A percentile compares a stretch with the other conserved stretches of the same genome.
Evolutionary conservation across 2,797 vertebrate species (phyloP).

Genomic region (Pyrocephalus nanus): DNA sequence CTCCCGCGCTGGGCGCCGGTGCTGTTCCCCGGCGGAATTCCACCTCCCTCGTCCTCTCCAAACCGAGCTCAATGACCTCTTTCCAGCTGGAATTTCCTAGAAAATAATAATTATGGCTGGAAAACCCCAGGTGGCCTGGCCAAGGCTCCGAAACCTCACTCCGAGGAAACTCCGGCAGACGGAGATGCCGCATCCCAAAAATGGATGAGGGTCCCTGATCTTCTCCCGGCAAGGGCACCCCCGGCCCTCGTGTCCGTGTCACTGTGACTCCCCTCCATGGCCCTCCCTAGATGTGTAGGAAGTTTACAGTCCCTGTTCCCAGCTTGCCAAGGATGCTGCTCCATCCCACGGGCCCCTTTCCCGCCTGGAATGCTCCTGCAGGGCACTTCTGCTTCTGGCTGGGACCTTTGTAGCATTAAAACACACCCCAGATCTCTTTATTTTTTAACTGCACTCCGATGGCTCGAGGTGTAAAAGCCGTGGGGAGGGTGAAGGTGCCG

Average conservation of each 20-base stretch:
- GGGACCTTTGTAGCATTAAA: not conserved
- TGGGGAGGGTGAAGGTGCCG: not conserved
- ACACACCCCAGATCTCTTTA: not conserved
- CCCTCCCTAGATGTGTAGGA: constrained; percentile 45
- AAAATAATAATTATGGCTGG: not conserved
- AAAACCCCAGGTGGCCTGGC: not conserved
- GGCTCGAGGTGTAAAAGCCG: not conserved
- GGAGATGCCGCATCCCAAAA: not conserved
- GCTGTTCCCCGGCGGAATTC: accelerated
- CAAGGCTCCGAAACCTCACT: not conserved
- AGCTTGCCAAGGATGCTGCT: not conserved
- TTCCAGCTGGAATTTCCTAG: constrained; percentile 27
- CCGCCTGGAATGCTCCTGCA: not conserved
- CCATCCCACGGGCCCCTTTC: not conserved
- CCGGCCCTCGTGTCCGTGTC: not conserved
- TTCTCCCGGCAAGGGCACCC: not conserved
- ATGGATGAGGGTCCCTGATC: not conserved
- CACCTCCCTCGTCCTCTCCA: not conserved
- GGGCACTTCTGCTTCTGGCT: not conserved
- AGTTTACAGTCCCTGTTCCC: not conserved
- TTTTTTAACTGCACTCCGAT: not conserved
- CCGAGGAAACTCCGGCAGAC: not conserved
- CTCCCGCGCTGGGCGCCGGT: accelerated
- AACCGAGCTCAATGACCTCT: not conserved
- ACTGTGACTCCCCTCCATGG: not conserved